Evolutionary conservation across 2,113 vertebrate species (phyloP).

Genomic region (Actenoides hombroni): DNA sequence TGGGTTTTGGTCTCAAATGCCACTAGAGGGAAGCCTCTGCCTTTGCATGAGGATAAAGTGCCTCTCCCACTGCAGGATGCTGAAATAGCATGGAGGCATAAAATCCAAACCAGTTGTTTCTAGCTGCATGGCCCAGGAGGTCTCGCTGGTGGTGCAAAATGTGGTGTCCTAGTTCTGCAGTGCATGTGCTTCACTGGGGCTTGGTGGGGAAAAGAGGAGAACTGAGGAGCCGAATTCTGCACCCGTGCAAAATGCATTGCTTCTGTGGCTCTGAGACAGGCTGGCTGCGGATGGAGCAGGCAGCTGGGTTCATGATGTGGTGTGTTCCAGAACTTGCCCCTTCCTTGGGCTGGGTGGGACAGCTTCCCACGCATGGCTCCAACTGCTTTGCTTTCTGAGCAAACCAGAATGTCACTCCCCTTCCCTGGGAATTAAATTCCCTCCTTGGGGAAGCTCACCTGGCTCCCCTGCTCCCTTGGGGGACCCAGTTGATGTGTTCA

Average conservation of each 20-base stretch:
- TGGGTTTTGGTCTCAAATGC: constrained; percentile 47
- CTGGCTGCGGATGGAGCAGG: neutral
- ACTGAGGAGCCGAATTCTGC: neutral
- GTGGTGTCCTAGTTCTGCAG: neutral
- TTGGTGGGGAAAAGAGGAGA: neutral
- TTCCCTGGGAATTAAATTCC: neutral
- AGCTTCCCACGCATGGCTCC: neutral
- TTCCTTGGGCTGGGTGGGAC: too few relatives aligned
- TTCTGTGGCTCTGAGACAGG: neutral
- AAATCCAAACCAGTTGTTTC: neutral
- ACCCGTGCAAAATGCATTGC: neutral
- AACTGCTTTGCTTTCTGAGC: neutral
- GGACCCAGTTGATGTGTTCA: neutral
- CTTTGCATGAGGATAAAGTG: neutral
- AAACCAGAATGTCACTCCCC: neutral
- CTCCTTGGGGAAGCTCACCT: neutral
- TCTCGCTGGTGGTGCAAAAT: neutral
- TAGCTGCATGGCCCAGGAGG: neutral
- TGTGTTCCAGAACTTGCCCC: neutral
- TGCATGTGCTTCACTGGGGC: neutral
- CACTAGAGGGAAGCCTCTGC: constrained; percentile 74
- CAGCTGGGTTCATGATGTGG: fast-evolving
- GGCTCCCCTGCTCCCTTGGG: neutral
- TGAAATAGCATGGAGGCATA: neutral
- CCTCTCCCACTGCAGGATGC: neutral